A percentile compares a stretch with the other conserved stretches of the same genome.
Evolutionary conservation across 1,140 invertebrate species (phyloP).

Genomic region (Drosophila equinoxialis): DNA sequence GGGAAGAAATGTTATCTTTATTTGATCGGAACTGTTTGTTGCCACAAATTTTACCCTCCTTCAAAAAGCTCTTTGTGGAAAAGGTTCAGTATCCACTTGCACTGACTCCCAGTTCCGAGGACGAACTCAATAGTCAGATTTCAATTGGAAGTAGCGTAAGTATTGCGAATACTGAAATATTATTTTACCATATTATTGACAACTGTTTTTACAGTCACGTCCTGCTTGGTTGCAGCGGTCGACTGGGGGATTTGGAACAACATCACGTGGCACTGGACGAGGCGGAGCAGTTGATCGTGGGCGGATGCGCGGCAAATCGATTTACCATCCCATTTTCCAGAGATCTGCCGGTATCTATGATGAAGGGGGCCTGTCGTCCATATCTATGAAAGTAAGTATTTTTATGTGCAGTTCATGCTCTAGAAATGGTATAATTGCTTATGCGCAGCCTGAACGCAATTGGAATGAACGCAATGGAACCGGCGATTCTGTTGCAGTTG

Average conservation of each 20-base stretch:
- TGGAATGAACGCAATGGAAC: slow-evolving; percentile 87
- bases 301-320: slow-evolving; percentile 85
- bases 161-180: slow-evolving; percentile 14
- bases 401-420: neutral
- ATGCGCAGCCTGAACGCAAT: slow-evolving; percentile 73
- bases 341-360: slow-evolving; percentile 73
- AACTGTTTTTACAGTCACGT: slow-evolving; percentile 45
- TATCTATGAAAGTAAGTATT: slow-evolving; percentile 55
- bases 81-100: slow-evolving; percentile 91
- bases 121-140: slow-evolving; percentile 85
- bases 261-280: slow-evolving; percentile 84
- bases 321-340: slow-evolving; percentile 80
- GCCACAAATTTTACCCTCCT: slow-evolving; percentile 87
- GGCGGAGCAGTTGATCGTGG: slow-evolving; percentile 85
- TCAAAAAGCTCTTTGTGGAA: slow-evolving; percentile 88
- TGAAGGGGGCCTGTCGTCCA: slow-evolving; percentile 50
- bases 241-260: slow-evolving; percentile 58
- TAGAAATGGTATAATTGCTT: neutral
- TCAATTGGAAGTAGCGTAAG: slow-evolving; percentile 49
- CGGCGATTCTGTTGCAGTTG: slow-evolving; percentile 63
- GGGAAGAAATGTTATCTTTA: slow-evolving; percentile 94
- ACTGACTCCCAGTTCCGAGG: slow-evolving; percentile 90
- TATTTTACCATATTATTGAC: neutral
- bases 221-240: slow-evolving; percentile 86
- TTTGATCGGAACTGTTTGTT: slow-evolving; percentile 88